Evolutionary conservation across 2,797 vertebrate species (phyloP), one percentile per base, ranked within the genome.

Genomic region (Callimico goeldii): DNA sequence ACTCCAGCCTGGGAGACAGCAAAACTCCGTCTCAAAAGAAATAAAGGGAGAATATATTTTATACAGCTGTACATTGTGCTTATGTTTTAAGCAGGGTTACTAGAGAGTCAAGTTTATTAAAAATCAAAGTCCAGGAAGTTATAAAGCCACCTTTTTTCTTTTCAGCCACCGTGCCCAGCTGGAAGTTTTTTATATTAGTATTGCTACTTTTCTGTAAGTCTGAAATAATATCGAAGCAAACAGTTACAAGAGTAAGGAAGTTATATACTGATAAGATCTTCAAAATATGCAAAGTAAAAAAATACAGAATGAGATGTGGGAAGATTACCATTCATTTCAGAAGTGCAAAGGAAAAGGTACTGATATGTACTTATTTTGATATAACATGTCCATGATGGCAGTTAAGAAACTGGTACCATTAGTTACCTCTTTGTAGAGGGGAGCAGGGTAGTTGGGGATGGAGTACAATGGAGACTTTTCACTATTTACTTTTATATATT

Each of bases 141-240:
- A 80, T 36, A 80, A 76, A 14, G 33, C 46, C 22, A 77, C 3
- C 20, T 36, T 80, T 80, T 36, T 80, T 80, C n/a, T 79, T 48
- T 79, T 19, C 28, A 48, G 0, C 26, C 26, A 28, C 26, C 4
- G 5, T 12, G 0, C 11, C 26, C 11, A 4, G 57, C 57, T 58
- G 22, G 19, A 85, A 41, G 33, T 13, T 76, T 26, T 36, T 55
- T 39, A 52, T 2, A 28, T 3, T 55, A 57, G 15, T 48, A 20
- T 12, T 76, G 28, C 12, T 43, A 81, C 14, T 57, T 79, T 72
- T 85, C 64, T 73, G 0, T 28, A 88, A 57, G 14, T 64, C 52
- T 50, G 41, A 91, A 87, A 39, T 33, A 39, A 90, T 20, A 50
- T 9, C 22, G 41, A 75, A 58, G 57, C 58, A 87, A 26, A 39